These are phyloP conservation scores for Calliopum simillimum DNA, from an alignment of 2,888 invertebrate genomes.

Conservation along the genomic window DNA sequence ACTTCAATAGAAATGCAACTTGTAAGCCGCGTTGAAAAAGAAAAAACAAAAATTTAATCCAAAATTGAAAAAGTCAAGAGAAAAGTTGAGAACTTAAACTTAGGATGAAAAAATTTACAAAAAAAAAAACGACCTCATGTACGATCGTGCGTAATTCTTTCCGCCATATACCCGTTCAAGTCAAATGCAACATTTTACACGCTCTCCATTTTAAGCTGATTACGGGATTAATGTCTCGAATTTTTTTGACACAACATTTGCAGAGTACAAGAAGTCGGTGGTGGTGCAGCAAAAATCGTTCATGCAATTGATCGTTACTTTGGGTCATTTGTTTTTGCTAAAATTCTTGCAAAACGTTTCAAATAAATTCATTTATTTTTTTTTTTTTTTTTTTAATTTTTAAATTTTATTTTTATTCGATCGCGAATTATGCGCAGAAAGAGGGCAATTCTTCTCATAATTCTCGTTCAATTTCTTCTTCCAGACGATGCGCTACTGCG, in stretches of 20 bases:
- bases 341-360: constrained; percentile 23
- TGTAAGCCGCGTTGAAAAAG: constrained; percentile 17
- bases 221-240: constrained; percentile 61
- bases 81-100: constrained; percentile 14
- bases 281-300: not conserved
- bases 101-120: not conserved
- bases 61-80: constrained; percentile 6
- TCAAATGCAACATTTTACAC: constrained; percentile 21
- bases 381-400: too few relatives aligned
- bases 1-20: constrained; percentile 2
- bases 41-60: constrained; percentile 40
- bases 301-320: constrained; percentile 14
- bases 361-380: too few relatives aligned
- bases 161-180: not conserved
- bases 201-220: constrained; percentile 58
- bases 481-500: constrained; percentile 4
- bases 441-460: too few relatives aligned
- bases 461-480: too few relatives aligned
- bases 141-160: too few relatives aligned
- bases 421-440: too few relatives aligned
- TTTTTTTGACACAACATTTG: constrained; percentile 58
- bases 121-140: not conserved
- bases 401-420: too few relatives aligned
- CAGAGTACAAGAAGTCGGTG: not conserved
- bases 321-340: constrained; percentile 10